phyloP scores from a whole-genome alignment of 2,797 vertebrate genomes.

The Intellagama lesueurii region DNA sequence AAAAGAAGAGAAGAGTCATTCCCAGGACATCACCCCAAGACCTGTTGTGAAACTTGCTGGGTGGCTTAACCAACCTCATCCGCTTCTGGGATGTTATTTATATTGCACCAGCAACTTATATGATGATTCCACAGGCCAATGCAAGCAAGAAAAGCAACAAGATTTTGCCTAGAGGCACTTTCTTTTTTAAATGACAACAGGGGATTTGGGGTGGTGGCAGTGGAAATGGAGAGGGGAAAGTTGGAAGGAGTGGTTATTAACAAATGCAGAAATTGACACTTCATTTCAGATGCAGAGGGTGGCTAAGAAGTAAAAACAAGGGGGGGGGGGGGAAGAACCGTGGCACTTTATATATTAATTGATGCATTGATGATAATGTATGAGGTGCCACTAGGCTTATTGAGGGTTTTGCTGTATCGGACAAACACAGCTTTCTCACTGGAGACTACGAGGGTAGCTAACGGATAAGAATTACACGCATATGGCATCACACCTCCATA shows the following conservation, averaged over 20 bases:
- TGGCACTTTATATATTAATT: neutral
- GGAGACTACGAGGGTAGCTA: too few relatives aligned
- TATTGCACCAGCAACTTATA: neutral
- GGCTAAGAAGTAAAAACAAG: neutral
- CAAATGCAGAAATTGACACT: neutral
- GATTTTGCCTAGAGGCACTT: conserved; percentile 17
- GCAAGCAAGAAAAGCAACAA: neutral
- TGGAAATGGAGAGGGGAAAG: neutral
- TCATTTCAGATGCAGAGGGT: neutral
- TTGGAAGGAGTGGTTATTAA: neutral
- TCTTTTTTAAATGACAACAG: neutral
- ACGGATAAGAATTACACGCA: too few relatives aligned
- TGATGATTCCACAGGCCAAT: conserved; percentile 11
- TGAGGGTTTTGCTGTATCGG: too few relatives aligned
- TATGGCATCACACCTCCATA: neutral
- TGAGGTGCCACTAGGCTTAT: neutral
- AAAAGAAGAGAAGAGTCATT: neutral
- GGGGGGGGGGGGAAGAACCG: neutral
- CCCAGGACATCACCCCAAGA: neutral
- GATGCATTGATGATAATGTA: neutral
- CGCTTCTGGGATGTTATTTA: conserved; percentile 13
- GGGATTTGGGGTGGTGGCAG: neutral
- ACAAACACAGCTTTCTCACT: too few relatives aligned
- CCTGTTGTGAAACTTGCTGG: neutral
- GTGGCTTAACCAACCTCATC: conserved; percentile 1